Percentiles rank a stretch among this genome's conserved stretches.
These are phyloP conservation scores for Onychomys arenicola DNA, from an alignment of 2,797 vertebrate species.

Conservation along the genomic window DNA sequence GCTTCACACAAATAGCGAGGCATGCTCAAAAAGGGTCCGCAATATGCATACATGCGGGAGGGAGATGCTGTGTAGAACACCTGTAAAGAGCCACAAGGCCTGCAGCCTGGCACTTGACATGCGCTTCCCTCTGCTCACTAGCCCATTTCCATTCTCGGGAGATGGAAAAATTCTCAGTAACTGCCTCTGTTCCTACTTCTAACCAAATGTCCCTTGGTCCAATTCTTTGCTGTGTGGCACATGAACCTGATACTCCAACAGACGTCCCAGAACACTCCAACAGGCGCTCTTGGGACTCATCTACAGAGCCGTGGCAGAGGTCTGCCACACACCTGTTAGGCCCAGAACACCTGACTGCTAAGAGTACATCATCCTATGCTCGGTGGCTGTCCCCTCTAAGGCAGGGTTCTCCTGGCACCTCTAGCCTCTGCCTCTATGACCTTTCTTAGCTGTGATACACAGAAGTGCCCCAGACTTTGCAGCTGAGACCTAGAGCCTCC, in stretches of 20 bases:
- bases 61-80: background rate
- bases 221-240: background rate
- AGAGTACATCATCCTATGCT: background rate
- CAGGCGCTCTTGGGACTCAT: background rate
- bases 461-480: background rate
- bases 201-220: background rate
- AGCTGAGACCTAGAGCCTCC: background rate
- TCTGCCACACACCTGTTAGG: background rate
- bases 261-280: background rate
- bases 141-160: background rate
- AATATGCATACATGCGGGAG: background rate
- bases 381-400: background rate
- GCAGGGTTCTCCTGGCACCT: background rate
- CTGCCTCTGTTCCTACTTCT: background rate
- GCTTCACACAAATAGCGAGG: background rate
- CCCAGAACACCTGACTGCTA: accelerated
- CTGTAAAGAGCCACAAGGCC: background rate
- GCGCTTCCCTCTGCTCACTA: background rate
- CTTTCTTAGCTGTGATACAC: background rate
- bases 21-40: background rate
- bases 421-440: background rate
- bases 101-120: background rate
- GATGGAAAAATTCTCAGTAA: background rate
- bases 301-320: background rate
- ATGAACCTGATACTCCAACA: background rate